phyloP scores from a whole-genome alignment of 2,888 invertebrate species.

The Cosmia pyralina region DNA sequence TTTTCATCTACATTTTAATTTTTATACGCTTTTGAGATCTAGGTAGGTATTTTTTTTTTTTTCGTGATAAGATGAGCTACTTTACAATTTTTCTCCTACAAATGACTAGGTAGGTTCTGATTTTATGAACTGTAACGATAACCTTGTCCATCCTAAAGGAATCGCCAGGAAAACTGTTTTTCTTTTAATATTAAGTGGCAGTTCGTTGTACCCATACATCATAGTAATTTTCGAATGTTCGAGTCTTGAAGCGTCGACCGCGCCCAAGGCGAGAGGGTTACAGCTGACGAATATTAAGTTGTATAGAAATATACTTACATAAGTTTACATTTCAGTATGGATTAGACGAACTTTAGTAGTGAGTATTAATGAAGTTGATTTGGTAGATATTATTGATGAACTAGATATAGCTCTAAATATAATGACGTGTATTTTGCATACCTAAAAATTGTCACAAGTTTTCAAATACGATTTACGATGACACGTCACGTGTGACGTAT shows the following conservation, averaged over 20 bases:
- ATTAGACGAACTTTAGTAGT: slow-evolving; percentile 18
- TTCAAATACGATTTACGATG: too few relatives aligned
- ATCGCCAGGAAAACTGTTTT: neutral
- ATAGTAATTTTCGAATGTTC: slow-evolving; percentile 74
- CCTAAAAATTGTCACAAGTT: too few relatives aligned
- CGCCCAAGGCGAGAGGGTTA: slow-evolving; percentile 76
- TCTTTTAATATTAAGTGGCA: slow-evolving; percentile 33
- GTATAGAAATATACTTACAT: slow-evolving; percentile 54
- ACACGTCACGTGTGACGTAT: too few relatives aligned
- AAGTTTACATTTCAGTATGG: slow-evolving; percentile 22
- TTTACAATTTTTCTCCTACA: too few relatives aligned
- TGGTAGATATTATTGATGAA: too few relatives aligned
- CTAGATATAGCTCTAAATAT: too few relatives aligned
- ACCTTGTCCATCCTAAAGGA: neutral
- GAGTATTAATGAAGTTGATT: too few relatives aligned
- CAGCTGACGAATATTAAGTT: slow-evolving; percentile 70
- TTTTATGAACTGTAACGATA: too few relatives aligned
- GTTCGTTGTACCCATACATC: slow-evolving; percentile 68
- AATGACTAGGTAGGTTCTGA: too few relatives aligned
- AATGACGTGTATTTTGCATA: too few relatives aligned
- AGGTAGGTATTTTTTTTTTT: too few relatives aligned
- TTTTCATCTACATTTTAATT: neutral
- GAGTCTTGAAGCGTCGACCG: slow-evolving; percentile 71
- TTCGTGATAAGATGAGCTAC: too few relatives aligned
- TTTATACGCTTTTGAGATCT: neutral